These are phyloP conservation scores for Pocillopora meandrina DNA, from an alignment of 92 coral and sea anemone species.

Conservation along the genomic window DNA sequence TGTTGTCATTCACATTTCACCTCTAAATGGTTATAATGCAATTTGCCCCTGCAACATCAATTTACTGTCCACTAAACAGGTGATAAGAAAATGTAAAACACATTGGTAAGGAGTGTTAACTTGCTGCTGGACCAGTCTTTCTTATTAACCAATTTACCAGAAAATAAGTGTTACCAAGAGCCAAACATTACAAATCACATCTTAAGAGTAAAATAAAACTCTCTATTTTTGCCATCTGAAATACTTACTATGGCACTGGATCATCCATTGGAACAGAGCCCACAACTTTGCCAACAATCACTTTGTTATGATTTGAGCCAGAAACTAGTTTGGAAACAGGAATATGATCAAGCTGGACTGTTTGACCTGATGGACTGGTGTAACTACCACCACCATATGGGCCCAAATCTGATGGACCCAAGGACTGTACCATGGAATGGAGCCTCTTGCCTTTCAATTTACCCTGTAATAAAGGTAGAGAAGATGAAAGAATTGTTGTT, in stretches of 20 bases:
- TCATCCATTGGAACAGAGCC: constrained; percentile 93
- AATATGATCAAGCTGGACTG: constrained; percentile 66
- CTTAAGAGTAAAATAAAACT: too few species aligned
- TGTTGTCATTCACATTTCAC: too few species aligned
- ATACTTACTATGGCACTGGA: constrained; percentile 94
- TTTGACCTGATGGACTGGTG: constrained; percentile 76
- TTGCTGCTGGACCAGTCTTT: too few species aligned
- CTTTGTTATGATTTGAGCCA: constrained; percentile 85
- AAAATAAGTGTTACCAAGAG: background rate
- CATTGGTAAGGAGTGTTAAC: too few species aligned
- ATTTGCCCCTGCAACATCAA: too few species aligned
- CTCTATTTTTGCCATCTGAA: background rate
- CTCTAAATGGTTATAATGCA: too few species aligned
- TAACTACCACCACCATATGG: constrained; percentile 89
- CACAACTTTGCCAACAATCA: constrained; percentile 87
- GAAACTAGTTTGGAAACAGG: constrained; percentile 60
- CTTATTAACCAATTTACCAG: background rate
- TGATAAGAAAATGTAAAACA: too few species aligned
- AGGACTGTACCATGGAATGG: constrained; percentile 79
- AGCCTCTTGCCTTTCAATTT: constrained; percentile 89
- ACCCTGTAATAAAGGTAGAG: constrained; percentile 51
- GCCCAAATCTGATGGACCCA: constrained; percentile 86
- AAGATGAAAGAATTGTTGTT: too few species aligned
- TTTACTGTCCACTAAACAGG: too few species aligned
- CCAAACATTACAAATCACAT: background rate